Evolutionary conservation across 2,888 invertebrate species (phyloP), one percentile per base, ranked within the genome.

Genomic region (Hofmannophila pseudospretella): DNA sequence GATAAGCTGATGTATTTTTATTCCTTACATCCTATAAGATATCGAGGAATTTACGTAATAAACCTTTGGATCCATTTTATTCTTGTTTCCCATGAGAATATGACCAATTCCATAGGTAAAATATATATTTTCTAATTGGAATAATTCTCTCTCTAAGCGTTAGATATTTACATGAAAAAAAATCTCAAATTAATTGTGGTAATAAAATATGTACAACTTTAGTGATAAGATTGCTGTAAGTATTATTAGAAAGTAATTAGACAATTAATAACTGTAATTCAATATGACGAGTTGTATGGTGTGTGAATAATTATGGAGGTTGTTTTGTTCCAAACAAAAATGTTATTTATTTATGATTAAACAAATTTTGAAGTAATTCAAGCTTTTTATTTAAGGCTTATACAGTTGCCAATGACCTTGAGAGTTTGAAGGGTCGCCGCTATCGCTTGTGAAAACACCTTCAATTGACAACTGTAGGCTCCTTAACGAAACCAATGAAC

Each of bases 341-440:
- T 82, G 84, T 84, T 86, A 86, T 86, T 86, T 86, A 86, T 86
- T 86, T 85, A 84, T 86, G 81, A 86, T 70, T 85, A 86, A 86
- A 86, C 73, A 70, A 82, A 75, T 82, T 86, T 86, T 85, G 89
- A 61, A 88, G 91, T 72, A 77, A 40, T 33, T 39, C 4, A 11
- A 25, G 7, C 30, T 47, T 64, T 64, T 47, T 36, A 39, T 14
- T 33, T 10, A 7, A n/a, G n/a, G n/a, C n/a, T n/a, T n/a, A n/a
- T n/a, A n/a, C n/a, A n/a, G n/a, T n/a, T n/a, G n/a, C n/a, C n/a
- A n/a, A n/a, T n/a, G n/a, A n/a, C n/a, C n/a, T n/a, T n/a, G n/a
- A n/a, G n/a, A n/a, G n/a, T n/a, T n/a, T n/a, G n/a, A n/a, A n/a
- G n/a, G n/a, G n/a, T n/a, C n/a, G n/a, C n/a, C n/a, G n/a, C n/a